Percentiles rank a stretch among this genome's conserved stretches.
Evolutionary conservation across 1,140 invertebrate genomes (phyloP).

Genomic region (Asbolus verrucosus): DNA sequence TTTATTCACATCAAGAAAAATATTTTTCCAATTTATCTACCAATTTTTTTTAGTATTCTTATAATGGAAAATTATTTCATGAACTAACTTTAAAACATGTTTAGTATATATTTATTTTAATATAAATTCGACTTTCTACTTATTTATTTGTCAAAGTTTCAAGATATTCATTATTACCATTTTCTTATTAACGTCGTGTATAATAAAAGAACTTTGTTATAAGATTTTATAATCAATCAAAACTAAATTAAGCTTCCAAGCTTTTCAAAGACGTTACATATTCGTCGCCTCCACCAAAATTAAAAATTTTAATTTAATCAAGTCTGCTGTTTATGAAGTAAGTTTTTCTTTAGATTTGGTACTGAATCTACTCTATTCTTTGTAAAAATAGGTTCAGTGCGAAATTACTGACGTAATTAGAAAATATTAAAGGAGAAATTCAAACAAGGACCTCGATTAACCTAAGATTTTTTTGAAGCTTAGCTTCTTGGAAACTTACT

Average conservation of each 20-base stretch:
- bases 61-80: no score
- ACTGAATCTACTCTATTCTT: neutral
- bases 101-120: no score
- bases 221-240: constrained; percentile 35
- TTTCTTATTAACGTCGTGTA: constrained; percentile 8
- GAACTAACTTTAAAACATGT: no score
- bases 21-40: no score
- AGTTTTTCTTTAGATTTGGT: neutral
- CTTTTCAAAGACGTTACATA: neutral
- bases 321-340: neutral
- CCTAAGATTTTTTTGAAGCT: neutral
- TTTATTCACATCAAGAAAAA: no score
- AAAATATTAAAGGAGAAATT: neutral
- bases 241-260: constrained; percentile 21
- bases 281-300: neutral
- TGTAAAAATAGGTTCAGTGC: neutral
- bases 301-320: constrained; percentile 8
- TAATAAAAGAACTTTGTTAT: constrained; percentile 10
- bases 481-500: constrained; percentile 1
- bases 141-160: neutral
- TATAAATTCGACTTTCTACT: no score
- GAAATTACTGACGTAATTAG: neutral
- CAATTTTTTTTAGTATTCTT: no score
- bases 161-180: neutral
- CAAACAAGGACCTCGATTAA: constrained; percentile 2